Conservation (phyloP, 2,797 vertebrate genomes). For the Halcyon badia region DNA sequence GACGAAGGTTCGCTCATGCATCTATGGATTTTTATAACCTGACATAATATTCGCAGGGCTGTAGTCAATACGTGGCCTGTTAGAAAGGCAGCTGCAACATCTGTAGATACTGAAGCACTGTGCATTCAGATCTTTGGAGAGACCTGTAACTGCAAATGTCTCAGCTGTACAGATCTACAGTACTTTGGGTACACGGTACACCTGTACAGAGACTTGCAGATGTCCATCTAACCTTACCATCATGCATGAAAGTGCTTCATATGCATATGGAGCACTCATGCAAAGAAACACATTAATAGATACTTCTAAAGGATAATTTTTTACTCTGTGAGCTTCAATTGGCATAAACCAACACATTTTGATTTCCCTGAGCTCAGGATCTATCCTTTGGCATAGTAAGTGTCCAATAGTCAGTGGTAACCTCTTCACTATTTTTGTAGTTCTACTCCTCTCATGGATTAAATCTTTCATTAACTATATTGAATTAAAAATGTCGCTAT, state of each 20-base stretch:
- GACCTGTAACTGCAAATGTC: background rate
- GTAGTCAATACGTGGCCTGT: background rate
- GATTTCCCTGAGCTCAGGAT: background rate
- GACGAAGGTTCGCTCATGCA: background rate
- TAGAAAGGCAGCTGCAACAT: background rate
- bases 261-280: background rate
- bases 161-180: too few species aligned
- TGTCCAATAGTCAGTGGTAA: background rate
- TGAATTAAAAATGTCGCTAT: background rate
- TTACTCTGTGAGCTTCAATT: background rate
- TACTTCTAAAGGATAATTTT: background rate
- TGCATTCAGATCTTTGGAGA: background rate
- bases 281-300: background rate
- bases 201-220: background rate
- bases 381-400: background rate
- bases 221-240: background rate
- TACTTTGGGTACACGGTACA: background rate
- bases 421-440: background rate
- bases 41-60: background rate
- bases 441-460: background rate
- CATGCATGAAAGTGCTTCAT: background rate
- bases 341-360: background rate
- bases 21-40: background rate
- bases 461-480: background rate
- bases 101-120: accelerated